Evolutionary conservation across 2,888 invertebrate genomes (phyloP), one percentile per base, ranked within the genome.

Genomic region (Drosophila basisetae): DNA sequence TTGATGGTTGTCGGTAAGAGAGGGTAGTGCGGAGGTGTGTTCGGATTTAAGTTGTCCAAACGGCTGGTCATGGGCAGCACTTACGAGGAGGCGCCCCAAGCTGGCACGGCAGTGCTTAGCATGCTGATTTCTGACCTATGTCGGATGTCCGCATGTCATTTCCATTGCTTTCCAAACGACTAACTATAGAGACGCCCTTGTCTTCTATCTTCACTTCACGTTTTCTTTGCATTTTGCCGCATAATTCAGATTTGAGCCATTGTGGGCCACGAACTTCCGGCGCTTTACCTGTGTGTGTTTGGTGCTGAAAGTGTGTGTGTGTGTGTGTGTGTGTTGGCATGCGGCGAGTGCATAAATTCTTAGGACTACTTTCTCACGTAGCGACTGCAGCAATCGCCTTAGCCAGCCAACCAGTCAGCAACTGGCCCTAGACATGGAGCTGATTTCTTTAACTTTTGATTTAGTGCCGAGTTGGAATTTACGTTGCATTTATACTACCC

Each of bases 61-160:
- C 65, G 65, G 53, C 61, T 63, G 56, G 53, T 41, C 50, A 30
- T 56, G 41, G n/a, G 37, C 30, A 28, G 47, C 64, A 59, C 49
- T 54, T 73, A 33, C 30, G 30, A 22, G 70, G 18, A 53, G 82
- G 22, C 30, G 58, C 66, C 30, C 47, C 52, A 58, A 63, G 74
- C 31, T 68, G 66, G 73, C 76, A 68, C 60, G 72, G 74, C 69
- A 83, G 78, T 89, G 79, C 90, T 82, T 82, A 79, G 80, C 82
- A 86, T 70, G 87, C 80, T 89, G 85, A 88, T 84, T 87, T 77
- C 82, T 90, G 87, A 89, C 82, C 87, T 82, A 78, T 83, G 87
- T 90, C 89, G 87, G 87, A 87, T 77, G 87, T 87, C 87, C 84
- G 87, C 89, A 83, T 88, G 89, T 86, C 89, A 89, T 85, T 85